Conservation (phyloP, 2,888 invertebrate genomes). For the Argyra leucocephala region DNA sequence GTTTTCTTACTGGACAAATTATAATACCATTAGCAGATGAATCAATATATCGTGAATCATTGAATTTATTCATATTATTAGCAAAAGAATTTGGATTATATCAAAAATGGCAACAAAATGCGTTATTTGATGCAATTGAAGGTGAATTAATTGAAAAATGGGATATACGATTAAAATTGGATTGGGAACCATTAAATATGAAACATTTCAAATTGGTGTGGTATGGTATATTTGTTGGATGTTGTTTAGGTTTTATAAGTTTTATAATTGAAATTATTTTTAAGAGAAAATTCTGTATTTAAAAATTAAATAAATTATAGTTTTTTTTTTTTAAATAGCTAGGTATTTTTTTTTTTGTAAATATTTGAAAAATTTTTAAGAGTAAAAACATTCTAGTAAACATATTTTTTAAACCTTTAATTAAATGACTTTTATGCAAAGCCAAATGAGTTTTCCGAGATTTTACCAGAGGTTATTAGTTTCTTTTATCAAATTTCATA, state of each 20-base stretch:
- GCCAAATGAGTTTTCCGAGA: no score
- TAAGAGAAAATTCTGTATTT: background rate
- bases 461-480: no score
- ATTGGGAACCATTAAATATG: background rate
- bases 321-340: no score
- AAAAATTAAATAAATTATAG: no score
- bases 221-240: background rate
- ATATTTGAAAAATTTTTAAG: no score
- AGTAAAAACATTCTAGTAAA: no score
- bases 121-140: background rate
- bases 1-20: background rate
- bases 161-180: background rate
- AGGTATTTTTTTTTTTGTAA: no score
- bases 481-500: no score
- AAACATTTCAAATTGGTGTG: background rate
- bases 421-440: no score
- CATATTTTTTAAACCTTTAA: no score
- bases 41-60: conserved; percentile 6
- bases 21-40: background rate
- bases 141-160: background rate
- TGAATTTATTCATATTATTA: background rate
- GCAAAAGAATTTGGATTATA: background rate
- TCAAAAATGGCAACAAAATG: background rate
- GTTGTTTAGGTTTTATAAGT: background rate
- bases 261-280: background rate